These are phyloP conservation scores for Mesorhabditis spiculigera DNA, from an alignment of 2,888 invertebrate genomes.

Conservation along the genomic window DNA sequence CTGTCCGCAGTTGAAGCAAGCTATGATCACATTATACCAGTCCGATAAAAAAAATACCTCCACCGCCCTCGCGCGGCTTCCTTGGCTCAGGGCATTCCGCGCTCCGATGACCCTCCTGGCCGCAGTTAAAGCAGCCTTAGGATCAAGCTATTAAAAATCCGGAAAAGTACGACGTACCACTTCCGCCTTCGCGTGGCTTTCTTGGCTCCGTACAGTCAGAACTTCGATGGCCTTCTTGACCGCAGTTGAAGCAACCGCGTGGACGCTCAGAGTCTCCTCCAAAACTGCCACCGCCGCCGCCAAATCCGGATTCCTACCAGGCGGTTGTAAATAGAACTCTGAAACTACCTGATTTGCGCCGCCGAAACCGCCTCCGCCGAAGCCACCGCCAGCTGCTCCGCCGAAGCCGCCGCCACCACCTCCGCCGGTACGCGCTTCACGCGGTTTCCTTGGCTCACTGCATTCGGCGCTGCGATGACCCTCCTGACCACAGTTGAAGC, in stretches of 20 bases:
- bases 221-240: constrained; percentile 23
- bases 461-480: constrained; percentile 9
- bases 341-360: background rate
- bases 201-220: constrained; percentile 25
- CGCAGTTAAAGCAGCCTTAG: too few species aligned
- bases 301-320: background rate
- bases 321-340: too few species aligned
- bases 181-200: constrained; percentile 19
- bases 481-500: constrained; percentile 12
- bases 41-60: background rate
- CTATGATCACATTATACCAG: background rate
- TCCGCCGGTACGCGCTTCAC: background rate
- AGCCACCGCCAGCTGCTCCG: background rate
- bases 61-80: constrained; percentile 13
- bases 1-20: constrained; percentile 11
- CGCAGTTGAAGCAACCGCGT: constrained; percentile 24
- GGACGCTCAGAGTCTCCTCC: constrained; percentile 14
- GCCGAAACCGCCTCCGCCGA: background rate
- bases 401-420: constrained; percentile 6
- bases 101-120: constrained; percentile 18
- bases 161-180: background rate
- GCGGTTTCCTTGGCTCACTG: constrained; percentile 3
- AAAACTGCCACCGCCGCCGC: background rate
- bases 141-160: too few species aligned
- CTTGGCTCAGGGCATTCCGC: constrained; percentile 26